Percentiles rank a stretch among this genome's conserved stretches.
Conservation (phyloP, 1,140 invertebrate species). For the Gonioctena quinquepunctata region DNA sequence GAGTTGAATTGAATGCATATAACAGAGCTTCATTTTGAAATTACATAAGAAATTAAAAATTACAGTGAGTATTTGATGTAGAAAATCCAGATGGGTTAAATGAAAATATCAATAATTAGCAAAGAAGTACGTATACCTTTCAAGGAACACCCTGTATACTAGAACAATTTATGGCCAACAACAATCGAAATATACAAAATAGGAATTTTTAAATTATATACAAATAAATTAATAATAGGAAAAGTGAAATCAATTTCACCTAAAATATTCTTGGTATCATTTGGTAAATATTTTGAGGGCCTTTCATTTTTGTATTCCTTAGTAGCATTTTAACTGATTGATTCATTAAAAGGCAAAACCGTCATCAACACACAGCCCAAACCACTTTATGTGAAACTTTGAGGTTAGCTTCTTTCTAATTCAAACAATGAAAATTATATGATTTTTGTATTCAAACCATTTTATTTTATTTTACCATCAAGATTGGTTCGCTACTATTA, state of each 20-base stretch:
- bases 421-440: too few species aligned
- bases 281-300: slow-evolving; percentile 1
- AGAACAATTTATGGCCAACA: not conserved
- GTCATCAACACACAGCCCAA: too few species aligned
- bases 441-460: too few species aligned
- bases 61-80: not conserved
- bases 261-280: slow-evolving; percentile 7
- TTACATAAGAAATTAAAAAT: not conserved
- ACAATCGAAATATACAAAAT: slow-evolving; percentile 10
- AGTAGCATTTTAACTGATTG: not conserved
- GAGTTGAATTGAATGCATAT: not conserved
- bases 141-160: not conserved
- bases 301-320: not conserved
- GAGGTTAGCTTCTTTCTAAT: too few species aligned
- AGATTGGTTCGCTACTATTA: too few species aligned
- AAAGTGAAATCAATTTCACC: not conserved
- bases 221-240: slow-evolving; percentile 7
- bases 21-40: not conserved
- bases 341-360: too few species aligned
- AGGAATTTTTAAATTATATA: slow-evolving; percentile 12
- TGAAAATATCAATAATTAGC: not conserved
- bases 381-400: too few species aligned
- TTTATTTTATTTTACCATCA: too few species aligned
- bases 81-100: not conserved
- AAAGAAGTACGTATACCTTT: not conserved